Evolutionary conservation across 2,797 vertebrate genomes (phyloP), one percentile per base, ranked within the genome.

Genomic region (Crocidura indochinensis): DNA sequence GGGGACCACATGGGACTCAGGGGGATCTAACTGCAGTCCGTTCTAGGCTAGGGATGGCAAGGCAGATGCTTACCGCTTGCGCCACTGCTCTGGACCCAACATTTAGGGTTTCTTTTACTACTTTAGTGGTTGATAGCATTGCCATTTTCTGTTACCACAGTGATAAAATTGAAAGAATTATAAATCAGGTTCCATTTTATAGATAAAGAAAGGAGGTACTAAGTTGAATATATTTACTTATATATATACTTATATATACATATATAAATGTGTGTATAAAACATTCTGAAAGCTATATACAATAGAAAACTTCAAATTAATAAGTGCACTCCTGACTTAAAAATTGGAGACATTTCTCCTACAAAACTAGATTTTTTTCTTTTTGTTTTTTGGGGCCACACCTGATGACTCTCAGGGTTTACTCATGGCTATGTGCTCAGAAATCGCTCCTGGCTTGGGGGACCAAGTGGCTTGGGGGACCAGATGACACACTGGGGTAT

Each of bases 141-240:
- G 26, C 56, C 62, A 85, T 71, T 47, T 91, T 93, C 53, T 75
- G 53, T 91, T 91, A 49, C 71, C 62, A 27, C 84, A 71, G 46
- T 53, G 84, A 81, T 91, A 82, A 72, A 20, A 20, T 68, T 26
- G 22, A 65, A 44, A 75, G 76, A 86, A 47, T 68, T 8, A 53
- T 62, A 93, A 60, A 11, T 10, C 26, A 87, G n/a, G 49, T 92
- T 81, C 46, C 81, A 84, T 79, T 95, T 88, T 91, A 84, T 26
- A 91, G 71, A 82, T 73, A 73, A 22, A 31, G 67, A 64, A 71
- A 84, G 62, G 44, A 83, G 24, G 47, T 84, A 10, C 65, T 46
- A 11, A 69, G 29, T 27, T 79, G 73, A 84, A 93, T 38, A 38
- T n/a, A n/a, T n/a, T n/a, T n/a, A n/a, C n/a, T n/a, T n/a, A n/a